Percentiles rank a stretch among this genome's conserved stretches.
These are phyloP conservation scores for Galeruca laticollis DNA, from an alignment of 2,888 invertebrate genomes.

Conservation along the genomic window DNA sequence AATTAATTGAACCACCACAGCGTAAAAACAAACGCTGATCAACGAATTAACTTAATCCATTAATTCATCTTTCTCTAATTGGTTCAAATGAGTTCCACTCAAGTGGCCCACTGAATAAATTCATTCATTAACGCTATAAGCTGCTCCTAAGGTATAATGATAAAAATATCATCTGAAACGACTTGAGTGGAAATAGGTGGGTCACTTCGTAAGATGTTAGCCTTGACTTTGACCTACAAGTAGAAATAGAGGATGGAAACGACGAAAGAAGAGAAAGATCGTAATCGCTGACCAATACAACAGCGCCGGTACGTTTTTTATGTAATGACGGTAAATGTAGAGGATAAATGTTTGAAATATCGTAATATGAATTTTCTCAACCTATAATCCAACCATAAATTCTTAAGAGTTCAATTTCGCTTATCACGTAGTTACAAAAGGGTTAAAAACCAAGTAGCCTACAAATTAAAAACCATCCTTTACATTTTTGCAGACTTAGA, in stretches of 20 bases:
- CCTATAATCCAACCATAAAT: no score
- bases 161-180: not conserved
- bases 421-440: no score
- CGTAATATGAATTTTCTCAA: no score
- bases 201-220: constrained; percentile 33
- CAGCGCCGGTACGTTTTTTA: constrained; percentile 38
- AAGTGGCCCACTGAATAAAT: constrained; percentile 1
- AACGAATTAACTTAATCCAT: not conserved
- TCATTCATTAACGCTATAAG: not conserved
- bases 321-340: constrained; percentile 37
- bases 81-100: not conserved
- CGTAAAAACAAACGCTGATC: not conserved
- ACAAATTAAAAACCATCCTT: no score
- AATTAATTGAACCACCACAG: not conserved
- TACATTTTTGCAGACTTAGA: no score
- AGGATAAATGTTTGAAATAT: no score
- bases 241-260: constrained; percentile 21
- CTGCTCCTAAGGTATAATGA: not conserved
- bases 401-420: no score
- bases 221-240: constrained; percentile 47
- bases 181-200: constrained; percentile 30
- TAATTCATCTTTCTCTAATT: constrained; percentile 2
- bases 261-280: constrained; percentile 21
- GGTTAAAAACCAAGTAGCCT: no score
- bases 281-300: not conserved